Evolutionary conservation across 2,113 vertebrate species (phyloP).

Genomic region (Solenodon paradoxus): DNA sequence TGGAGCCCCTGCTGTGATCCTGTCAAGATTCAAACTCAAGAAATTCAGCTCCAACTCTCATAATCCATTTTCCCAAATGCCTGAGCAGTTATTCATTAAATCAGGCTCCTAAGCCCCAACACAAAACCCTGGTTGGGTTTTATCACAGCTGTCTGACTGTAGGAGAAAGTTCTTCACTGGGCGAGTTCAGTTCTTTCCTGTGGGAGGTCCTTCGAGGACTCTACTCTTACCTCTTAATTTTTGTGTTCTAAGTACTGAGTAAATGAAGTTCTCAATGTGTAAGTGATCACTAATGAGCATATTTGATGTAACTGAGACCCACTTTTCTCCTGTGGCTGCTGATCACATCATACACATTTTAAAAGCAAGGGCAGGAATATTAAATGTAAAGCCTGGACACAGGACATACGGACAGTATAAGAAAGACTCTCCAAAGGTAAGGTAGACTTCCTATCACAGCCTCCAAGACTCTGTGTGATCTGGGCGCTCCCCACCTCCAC

Average conservation of each 20-base stretch:
- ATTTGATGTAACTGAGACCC: background rate
- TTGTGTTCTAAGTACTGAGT: background rate
- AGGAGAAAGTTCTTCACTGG: too few relatives aligned
- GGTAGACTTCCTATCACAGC: background rate
- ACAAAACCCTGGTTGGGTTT: background rate
- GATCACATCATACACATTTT: too few relatives aligned
- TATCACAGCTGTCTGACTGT: background rate
- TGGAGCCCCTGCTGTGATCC: background rate
- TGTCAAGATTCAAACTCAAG: background rate
- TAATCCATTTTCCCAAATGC: background rate
- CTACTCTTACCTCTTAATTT: background rate
- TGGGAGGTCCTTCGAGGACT: too few relatives aligned
- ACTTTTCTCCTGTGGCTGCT: background rate
- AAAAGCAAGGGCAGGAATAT: too few relatives aligned
- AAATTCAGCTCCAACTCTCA: background rate
- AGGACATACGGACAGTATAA: too few relatives aligned
- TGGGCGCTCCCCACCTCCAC: background rate
- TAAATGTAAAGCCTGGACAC: too few relatives aligned
- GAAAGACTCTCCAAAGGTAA: background rate
- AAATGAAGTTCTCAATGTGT: rapidly evolving
- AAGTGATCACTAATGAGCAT: background rate
- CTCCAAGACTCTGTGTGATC: background rate
- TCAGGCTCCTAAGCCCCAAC: rapidly evolving
- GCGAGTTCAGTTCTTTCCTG: too few relatives aligned
- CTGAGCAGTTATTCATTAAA: background rate